phyloP scores from a whole-genome alignment of 2,888 invertebrate species.

The Himalopsyche anomala region DNA sequence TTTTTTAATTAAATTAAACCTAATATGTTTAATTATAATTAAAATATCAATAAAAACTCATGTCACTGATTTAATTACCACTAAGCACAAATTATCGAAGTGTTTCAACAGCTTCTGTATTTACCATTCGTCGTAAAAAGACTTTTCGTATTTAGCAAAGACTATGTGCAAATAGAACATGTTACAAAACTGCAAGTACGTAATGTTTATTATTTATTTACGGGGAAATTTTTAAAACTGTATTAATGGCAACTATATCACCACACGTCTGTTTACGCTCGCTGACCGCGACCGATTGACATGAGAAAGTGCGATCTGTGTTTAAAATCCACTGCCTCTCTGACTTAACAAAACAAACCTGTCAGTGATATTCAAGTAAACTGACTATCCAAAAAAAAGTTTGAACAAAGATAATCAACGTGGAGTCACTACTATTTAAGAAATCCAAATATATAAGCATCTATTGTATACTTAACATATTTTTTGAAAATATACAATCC shows the following conservation, averaged over 20 bases:
- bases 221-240: background rate
- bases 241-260: background rate
- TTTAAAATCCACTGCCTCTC: conserved; percentile 14
- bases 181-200: background rate
- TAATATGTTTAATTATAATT: background rate
- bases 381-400: background rate
- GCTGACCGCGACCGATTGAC: conserved; percentile 26
- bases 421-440: too few species aligned
- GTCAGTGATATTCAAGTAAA: background rate
- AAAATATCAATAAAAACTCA: background rate
- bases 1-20: background rate
- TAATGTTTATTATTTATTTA: background rate
- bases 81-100: background rate
- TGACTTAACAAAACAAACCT: conserved; percentile 1
- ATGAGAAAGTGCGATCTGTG: conserved; percentile 30
- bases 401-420: too few species aligned
- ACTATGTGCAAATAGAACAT: background rate
- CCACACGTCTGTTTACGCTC: conserved; percentile 4
- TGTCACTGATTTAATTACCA: background rate
- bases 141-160: background rate
- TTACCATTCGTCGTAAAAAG: background rate
- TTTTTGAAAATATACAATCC: too few species aligned
- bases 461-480: too few species aligned
- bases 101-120: background rate
- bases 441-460: too few species aligned